Conservation (phyloP, 2,888 invertebrate genomes). For the Oscheius myriophilus region DNA sequence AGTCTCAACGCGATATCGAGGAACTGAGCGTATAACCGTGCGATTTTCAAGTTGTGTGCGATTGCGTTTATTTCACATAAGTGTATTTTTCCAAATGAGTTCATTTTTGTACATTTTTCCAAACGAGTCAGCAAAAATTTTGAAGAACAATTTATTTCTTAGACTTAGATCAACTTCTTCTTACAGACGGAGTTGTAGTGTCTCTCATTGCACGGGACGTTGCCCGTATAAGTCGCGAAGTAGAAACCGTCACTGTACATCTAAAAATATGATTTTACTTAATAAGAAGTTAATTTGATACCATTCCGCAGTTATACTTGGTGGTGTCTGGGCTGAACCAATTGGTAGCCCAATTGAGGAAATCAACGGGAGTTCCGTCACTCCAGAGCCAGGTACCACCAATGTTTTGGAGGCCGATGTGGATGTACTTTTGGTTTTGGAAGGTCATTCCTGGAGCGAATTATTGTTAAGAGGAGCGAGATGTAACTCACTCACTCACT, state of each 20-base stretch:
- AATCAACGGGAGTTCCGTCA: conserved; percentile 2
- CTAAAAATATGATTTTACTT: background rate
- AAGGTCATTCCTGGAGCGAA: background rate
- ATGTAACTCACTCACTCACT: background rate
- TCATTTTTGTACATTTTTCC: too few species aligned
- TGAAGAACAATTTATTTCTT: too few species aligned
- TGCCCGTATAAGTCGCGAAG: conserved; percentile 5
- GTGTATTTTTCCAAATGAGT: too few species aligned
- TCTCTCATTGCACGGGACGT: background rate
- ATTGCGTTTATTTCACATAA: too few species aligned
- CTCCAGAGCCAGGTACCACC: background rate
- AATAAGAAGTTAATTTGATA: background rate
- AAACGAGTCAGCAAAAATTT: too few species aligned
- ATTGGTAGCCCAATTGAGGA: background rate
- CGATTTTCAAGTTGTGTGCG: too few species aligned
- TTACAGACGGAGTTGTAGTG: conserved; percentile 11
- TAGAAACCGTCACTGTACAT: conserved; percentile 9
- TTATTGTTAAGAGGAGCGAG: background rate
- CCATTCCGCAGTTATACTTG: conserved; percentile 4
- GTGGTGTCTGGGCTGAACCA: background rate
- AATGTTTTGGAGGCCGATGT: conserved; percentile 8
- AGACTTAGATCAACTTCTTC: background rate
- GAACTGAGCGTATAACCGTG: too few species aligned
- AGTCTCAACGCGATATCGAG: too few species aligned
- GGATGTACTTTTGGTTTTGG: background rate